phyloP scores from a whole-genome alignment of 2,888 invertebrate species.

The Phalangium opilio region DNA sequence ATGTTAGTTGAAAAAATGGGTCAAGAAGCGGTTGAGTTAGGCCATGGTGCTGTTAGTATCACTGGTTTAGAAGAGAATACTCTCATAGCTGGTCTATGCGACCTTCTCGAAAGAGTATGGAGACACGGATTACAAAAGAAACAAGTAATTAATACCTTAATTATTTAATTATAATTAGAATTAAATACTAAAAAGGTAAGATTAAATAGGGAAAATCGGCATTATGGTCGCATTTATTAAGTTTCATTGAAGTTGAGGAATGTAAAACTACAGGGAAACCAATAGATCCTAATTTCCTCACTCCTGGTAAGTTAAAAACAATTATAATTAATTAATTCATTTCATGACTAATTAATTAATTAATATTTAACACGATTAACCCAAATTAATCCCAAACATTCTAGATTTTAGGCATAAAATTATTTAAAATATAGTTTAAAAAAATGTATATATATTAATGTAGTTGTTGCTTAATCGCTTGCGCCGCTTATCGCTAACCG shows the following conservation, averaged over 20 bases:
- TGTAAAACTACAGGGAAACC: slow-evolving; percentile 41
- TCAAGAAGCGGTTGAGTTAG: slow-evolving; percentile 77
- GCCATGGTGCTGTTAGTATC: slow-evolving; percentile 55
- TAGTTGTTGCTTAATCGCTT: not conserved
- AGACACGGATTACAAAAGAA: slow-evolving; percentile 78
- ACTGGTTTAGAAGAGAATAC: slow-evolving; percentile 91
- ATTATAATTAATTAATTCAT: too few species aligned
- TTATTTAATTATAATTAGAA: not conserved
- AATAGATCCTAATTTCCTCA: slow-evolving; percentile 44
- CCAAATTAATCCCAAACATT: too few species aligned
- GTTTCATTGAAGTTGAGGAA: slow-evolving; percentile 42
- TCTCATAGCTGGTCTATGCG: slow-evolving; percentile 92
- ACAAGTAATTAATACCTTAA: slow-evolving; percentile 37
- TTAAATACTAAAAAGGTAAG: slow-evolving; percentile 3
- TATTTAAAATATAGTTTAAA: too few species aligned
- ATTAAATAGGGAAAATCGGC: slow-evolving; percentile 69
- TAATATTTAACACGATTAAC: too few species aligned
- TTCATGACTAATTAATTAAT: too few species aligned
- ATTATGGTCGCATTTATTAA: slow-evolving; percentile 75
- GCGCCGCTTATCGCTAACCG: not conserved
- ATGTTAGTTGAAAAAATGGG: slow-evolving; percentile 99
- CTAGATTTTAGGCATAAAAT: too few species aligned
- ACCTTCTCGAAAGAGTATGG: slow-evolving; percentile 92
- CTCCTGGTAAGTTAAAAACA: slow-evolving; percentile 44
- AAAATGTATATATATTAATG: too few species aligned